Conservation (phyloP, 2,113 vertebrate species). For the Oryzias melastigma region DNA sequence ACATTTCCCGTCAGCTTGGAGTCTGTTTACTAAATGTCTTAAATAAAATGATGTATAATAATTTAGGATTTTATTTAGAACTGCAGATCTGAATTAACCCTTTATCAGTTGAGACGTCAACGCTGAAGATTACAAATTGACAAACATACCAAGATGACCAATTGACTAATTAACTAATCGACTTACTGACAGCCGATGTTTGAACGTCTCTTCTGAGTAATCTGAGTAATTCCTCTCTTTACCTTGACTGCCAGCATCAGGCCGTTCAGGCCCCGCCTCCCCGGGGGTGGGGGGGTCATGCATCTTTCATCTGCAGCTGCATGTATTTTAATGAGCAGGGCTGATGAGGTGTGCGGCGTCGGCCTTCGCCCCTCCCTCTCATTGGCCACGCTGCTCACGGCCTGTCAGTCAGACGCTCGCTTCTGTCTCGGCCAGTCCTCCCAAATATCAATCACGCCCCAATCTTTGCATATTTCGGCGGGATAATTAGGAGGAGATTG, state of each 20-base stretch:
- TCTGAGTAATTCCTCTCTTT: slow-evolving; percentile 51
- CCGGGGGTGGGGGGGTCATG: slow-evolving; percentile 51
- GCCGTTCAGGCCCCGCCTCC: slow-evolving; percentile 55
- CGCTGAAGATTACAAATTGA: too few species aligned
- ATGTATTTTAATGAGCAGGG: slow-evolving; percentile 71
- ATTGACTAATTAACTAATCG: too few species aligned
- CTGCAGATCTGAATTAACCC: too few species aligned
- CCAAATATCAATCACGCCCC: slow-evolving; percentile 71
- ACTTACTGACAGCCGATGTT: too few species aligned
- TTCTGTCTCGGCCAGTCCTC: slow-evolving; percentile 64
- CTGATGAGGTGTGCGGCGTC: slow-evolving; percentile 52
- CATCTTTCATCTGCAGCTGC: slow-evolving; percentile 63
- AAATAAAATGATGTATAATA: too few species aligned
- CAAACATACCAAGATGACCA: too few species aligned
- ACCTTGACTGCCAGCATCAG: slow-evolving; percentile 62
- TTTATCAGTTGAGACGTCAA: too few species aligned
- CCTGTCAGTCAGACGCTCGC: slow-evolving; percentile 66
- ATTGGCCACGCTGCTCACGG: slow-evolving; percentile 42
- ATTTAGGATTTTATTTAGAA: too few species aligned
- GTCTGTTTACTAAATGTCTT: too few species aligned
- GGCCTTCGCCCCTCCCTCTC: slow-evolving; percentile 58
- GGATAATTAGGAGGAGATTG: slow-evolving; percentile 71
- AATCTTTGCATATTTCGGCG: slow-evolving; percentile 62
- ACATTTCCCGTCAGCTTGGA: too few species aligned
- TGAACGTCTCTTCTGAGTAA: background rate